Evolutionary conservation across 2,888 invertebrate species (phyloP), one percentile per base, ranked within the genome.

Genomic region (Hofmannophila pseudospretella): DNA sequence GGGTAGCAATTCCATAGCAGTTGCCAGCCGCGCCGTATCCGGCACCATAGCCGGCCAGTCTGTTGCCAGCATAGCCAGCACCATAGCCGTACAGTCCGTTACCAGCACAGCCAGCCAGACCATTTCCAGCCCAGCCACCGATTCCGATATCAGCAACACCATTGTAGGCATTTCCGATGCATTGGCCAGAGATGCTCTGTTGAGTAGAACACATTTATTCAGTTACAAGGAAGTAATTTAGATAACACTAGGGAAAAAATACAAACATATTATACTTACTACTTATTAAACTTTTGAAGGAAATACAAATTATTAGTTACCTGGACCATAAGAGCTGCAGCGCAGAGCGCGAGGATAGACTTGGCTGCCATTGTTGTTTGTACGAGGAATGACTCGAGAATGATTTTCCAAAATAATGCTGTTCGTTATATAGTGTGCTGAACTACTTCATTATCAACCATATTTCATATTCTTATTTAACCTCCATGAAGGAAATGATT

Each of bases 131-230:
- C 16, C 16, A 16, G 16, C 3, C 16, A 16, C 5, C 16, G 10
- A 3, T 16, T 16, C n/a, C n/a, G n/a, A 16, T 16, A 1, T 12
- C 12, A 8, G 8, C 10, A 7, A 16, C 39, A 19, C 32, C 41
- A 9, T 43, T 22, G 19, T 30, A 25, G 28, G 39, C 36, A n/a
- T 46, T 44, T 12, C 35, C 35, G 9, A 49, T 20, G 34, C 47
- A 51, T 34, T 51, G 49, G 11, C 44, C 49, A 33, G 51, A 41
- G 36, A 57, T 51, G 28, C 34, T 46, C 57, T 57, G 41, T n/a
- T n/a, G n/a, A n/a, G n/a, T n/a, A n/a, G n/a, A n/a, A n/a, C n/a
- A n/a, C n/a, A n/a, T n/a, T n/a, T n/a, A n/a, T n/a, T n/a, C n/a
- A n/a, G n/a, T n/a, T n/a, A n/a, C n/a, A n/a, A n/a, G n/a, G n/a